Evolutionary conservation across 2,113 vertebrate species (phyloP).

Genomic region (Parotia lawesii): DNA sequence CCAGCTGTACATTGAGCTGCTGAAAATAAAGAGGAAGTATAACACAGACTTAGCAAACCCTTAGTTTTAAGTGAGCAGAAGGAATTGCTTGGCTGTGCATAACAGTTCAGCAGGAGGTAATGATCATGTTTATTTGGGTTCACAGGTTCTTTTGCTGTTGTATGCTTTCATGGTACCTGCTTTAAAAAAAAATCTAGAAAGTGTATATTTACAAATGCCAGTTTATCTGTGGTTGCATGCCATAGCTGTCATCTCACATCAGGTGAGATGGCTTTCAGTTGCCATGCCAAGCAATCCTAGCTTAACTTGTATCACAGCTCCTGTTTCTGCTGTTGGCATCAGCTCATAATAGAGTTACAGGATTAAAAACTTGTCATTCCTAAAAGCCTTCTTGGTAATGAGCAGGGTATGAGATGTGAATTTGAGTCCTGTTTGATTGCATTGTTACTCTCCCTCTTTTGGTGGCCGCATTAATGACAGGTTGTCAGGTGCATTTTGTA

Average conservation of each 20-base stretch:
- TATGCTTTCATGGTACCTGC: constrained; percentile 38
- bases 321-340: constrained; percentile 34
- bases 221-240: constrained; percentile 52
- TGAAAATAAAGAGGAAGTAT: background rate
- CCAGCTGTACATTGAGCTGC: constrained; percentile 19
- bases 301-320: constrained; percentile 15
- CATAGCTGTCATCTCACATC: constrained; percentile 57
- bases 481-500: background rate
- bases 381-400: constrained; percentile 8
- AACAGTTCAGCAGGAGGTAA: constrained; percentile 9
- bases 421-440: background rate
- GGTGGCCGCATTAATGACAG: background rate
- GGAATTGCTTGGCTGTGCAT: background rate
- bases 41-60: background rate
- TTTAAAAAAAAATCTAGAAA: constrained; percentile 27
- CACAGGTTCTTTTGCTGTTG: constrained; percentile 41
- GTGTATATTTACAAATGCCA: constrained; percentile 56
- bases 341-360: constrained; percentile 10
- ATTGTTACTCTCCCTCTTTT: constrained; percentile 13
- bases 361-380: constrained; percentile 38
- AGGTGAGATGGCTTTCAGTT: constrained; percentile 53
- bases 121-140: constrained; percentile 52
- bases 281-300: constrained; percentile 5
- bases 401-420: background rate
- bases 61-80: constrained; percentile 7